These are phyloP conservation scores for Acleris cristana DNA, from an alignment of 2,888 invertebrate species.

Conservation along the genomic window DNA sequence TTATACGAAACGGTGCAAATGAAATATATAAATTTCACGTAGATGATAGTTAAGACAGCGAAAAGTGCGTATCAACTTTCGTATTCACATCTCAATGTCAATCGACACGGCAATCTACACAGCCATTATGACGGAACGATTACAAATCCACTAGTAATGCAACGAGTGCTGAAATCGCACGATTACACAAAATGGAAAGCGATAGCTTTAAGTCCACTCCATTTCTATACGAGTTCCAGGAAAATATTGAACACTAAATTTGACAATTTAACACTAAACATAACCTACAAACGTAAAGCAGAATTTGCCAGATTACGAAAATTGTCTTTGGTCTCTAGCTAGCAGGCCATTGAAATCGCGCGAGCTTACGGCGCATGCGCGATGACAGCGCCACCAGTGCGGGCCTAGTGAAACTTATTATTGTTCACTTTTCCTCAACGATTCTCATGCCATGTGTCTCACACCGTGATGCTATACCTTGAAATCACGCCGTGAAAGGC, in stretches of 20 bases:
- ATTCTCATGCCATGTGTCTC: too few species aligned
- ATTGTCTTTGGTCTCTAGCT: slow-evolving; percentile 64
- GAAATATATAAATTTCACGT: slow-evolving; percentile 46
- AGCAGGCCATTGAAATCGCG: slow-evolving; percentile 36
- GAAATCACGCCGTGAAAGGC: too few species aligned
- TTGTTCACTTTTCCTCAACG: not conserved
- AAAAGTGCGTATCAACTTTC: slow-evolving; percentile 68
- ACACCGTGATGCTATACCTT: too few species aligned
- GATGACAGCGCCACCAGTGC: slow-evolving; percentile 49
- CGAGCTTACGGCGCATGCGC: slow-evolving; percentile 63
- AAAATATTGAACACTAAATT: slow-evolving; percentile 70
- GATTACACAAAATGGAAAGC: slow-evolving; percentile 42
- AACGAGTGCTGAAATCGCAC: slow-evolving; percentile 45
- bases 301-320: slow-evolving; percentile 64
- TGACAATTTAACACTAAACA: slow-evolving; percentile 79
- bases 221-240: slow-evolving; percentile 59
- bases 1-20: slow-evolving; percentile 20
- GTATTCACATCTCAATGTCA: slow-evolving; percentile 79
- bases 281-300: slow-evolving; percentile 77
- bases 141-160: slow-evolving; percentile 42
- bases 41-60: slow-evolving; percentile 50
- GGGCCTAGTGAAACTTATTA: slow-evolving; percentile 11
- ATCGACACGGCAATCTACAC: slow-evolving; percentile 58
- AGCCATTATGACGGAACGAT: slow-evolving; percentile 54
- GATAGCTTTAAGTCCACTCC: slow-evolving; percentile 57